A percentile compares a stretch with the other conserved stretches of the same genome.
Conservation (phyloP, 2,113 vertebrate genomes). For the Tetrao urogallus region DNA sequence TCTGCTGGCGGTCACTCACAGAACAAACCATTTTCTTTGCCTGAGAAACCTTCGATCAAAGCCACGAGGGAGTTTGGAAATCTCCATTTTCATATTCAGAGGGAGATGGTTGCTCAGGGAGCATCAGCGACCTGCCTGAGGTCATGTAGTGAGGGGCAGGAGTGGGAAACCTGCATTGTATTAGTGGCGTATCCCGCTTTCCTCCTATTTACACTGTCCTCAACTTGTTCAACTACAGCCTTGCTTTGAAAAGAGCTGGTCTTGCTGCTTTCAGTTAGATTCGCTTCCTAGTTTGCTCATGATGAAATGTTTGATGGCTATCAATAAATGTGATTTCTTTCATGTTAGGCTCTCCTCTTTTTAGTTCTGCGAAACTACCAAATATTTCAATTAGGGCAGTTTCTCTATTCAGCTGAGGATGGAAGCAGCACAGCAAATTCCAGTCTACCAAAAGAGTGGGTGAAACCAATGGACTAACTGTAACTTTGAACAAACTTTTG, state of each 20-base stretch:
- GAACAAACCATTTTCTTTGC: not conserved
- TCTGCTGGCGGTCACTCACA: not conserved
- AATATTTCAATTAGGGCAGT: not conserved
- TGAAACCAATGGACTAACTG: not conserved
- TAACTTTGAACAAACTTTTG: not conserved
- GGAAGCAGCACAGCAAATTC: not conserved
- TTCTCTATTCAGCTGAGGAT: not conserved
- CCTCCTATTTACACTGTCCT: not conserved
- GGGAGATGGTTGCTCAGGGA: accelerated
- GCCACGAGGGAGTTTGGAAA: not conserved
- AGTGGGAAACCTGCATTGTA: not conserved
- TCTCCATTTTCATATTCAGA: not conserved
- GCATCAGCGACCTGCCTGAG: not conserved
- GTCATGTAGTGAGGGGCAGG: accelerated
- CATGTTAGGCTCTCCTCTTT: not conserved
- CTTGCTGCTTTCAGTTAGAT: not conserved
- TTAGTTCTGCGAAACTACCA: not conserved
- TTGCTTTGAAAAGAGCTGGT: not conserved
- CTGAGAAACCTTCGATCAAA: not conserved
- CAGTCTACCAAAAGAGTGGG: not conserved
- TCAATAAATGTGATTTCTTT: not conserved
- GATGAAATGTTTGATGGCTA: not conserved
- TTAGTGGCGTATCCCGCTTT: not conserved
- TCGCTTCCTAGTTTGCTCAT: not conserved
- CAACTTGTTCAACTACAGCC: not conserved